A percentile compares a stretch with the other conserved stretches of the same genome.
Conservation (phyloP, 2,113 vertebrate species). For the Oxyruncus cristatus region DNA sequence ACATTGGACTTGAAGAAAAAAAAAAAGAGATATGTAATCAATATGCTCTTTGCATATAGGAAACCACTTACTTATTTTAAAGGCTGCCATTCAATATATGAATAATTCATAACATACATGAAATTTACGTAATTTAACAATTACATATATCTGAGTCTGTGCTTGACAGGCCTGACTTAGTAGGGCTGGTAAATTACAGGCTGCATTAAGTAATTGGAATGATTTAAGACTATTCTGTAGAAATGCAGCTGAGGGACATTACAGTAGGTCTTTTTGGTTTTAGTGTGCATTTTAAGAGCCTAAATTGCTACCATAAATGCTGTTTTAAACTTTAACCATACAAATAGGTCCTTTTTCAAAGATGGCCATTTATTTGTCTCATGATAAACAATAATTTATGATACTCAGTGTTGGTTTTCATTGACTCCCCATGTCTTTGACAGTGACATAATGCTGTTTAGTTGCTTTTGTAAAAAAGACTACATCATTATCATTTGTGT, state of each 20-base stretch:
- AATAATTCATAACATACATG: neutral
- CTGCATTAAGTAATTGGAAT: constrained; percentile 63
- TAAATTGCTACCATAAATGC: constrained; percentile 62
- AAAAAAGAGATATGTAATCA: neutral
- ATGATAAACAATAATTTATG: constrained; percentile 72
- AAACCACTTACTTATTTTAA: neutral
- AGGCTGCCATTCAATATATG: neutral
- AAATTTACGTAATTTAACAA: constrained; percentile 60
- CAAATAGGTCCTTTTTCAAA: constrained; percentile 40
- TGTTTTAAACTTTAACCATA: constrained; percentile 53
- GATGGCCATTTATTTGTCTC: constrained; percentile 51
- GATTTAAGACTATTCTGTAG: constrained; percentile 48
- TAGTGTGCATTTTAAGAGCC: constrained; percentile 57
- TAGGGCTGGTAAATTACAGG: constrained; percentile 66
- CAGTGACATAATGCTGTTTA: constrained; percentile 38
- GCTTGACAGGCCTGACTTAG: constrained; percentile 33
- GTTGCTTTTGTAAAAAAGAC: constrained; percentile 26
- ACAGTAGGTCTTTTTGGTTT: constrained; percentile 60
- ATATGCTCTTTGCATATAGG: neutral
- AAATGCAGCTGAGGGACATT: constrained; percentile 54
- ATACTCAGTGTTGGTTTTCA: constrained; percentile 30
- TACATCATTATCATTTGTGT: constrained; percentile 33
- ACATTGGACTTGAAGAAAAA: neutral
- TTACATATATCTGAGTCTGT: constrained; percentile 36
- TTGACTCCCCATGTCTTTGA: constrained; percentile 14